phyloP scores from a whole-genome alignment of 2,888 invertebrate species.

The Agonopterix alstromeriana region DNA sequence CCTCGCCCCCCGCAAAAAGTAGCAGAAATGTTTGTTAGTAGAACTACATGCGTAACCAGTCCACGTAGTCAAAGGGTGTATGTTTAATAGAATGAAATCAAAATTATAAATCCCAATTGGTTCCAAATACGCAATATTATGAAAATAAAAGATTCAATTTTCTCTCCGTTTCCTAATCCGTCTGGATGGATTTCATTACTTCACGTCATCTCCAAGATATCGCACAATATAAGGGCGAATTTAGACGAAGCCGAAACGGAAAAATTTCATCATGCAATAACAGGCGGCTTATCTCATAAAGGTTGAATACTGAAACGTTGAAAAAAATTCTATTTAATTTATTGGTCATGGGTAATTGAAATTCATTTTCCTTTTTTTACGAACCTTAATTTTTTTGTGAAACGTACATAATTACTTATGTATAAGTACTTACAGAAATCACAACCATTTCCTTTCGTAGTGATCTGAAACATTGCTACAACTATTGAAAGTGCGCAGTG shows the following conservation, averaged over 20 bases:
- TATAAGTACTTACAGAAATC: too few species aligned
- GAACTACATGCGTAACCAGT: too few species aligned
- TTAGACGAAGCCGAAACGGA: slow-evolving; percentile 7
- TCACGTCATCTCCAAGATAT: slow-evolving; percentile 9
- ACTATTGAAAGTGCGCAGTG: too few species aligned
- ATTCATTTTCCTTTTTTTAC: neutral
- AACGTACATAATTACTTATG: too few species aligned
- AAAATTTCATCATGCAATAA: slow-evolving; percentile 8
- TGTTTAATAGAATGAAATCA: too few species aligned
- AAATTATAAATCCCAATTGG: neutral
- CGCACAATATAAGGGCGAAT: slow-evolving; percentile 12
- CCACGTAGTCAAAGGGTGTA: too few species aligned
- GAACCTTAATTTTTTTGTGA: too few species aligned
- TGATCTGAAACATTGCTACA: too few species aligned
- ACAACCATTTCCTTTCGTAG: too few species aligned
- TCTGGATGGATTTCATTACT: slow-evolving; percentile 14
- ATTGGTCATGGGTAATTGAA: neutral
- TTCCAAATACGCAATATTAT: neutral
- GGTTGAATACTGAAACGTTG: slow-evolving; percentile 10
- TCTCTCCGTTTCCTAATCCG: neutral
- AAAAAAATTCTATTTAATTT: slow-evolving; percentile 10
- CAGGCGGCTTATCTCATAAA: slow-evolving; percentile 11
- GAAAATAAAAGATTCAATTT: slow-evolving; percentile 14
- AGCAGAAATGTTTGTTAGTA: too few species aligned
- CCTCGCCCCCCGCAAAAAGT: too few species aligned